phyloP scores from a whole-genome alignment of 2,113 vertebrate genomes.

The Orthochromis indermauri region DNA sequence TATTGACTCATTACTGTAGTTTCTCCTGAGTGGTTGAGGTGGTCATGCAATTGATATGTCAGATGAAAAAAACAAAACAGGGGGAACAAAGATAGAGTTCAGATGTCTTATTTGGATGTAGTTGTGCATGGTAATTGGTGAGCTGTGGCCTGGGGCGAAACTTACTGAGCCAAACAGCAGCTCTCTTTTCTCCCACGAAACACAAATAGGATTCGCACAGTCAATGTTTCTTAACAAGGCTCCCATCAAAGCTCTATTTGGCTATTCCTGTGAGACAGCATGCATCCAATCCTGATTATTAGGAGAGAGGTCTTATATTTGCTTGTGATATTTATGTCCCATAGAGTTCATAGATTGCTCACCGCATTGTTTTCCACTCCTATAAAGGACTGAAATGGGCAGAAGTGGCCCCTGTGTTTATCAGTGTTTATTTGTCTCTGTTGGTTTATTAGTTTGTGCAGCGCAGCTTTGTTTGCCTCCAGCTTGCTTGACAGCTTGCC shows the following conservation, averaged over 20 bases:
- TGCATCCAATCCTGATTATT: constrained; percentile 31
- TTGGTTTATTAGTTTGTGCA: constrained; percentile 65
- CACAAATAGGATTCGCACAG: constrained; percentile 30
- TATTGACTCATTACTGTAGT: background rate
- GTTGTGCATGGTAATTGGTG: constrained; percentile 14
- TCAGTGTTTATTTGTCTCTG: constrained; percentile 65
- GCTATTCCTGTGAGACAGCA: constrained; percentile 41
- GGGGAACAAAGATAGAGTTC: background rate
- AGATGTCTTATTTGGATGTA: background rate
- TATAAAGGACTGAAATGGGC: constrained; percentile 46
- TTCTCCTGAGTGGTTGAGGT: background rate
- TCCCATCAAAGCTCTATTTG: constrained; percentile 54
- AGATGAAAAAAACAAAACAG: background rate
- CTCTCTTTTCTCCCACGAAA: background rate
- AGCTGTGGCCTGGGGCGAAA: constrained; percentile 31
- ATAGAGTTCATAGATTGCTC: constrained; percentile 53
- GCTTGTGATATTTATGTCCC: constrained; percentile 56
- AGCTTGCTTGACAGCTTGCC: constrained; percentile 67
- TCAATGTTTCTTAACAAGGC: constrained; percentile 43
- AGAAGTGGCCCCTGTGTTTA: constrained; percentile 57
- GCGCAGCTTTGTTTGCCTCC: constrained; percentile 64
- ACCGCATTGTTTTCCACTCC: constrained; percentile 49
- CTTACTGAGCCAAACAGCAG: background rate
- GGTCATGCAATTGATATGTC: constrained; percentile 5
- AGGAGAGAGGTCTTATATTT: constrained; percentile 45